Conservation (phyloP, 2,888 invertebrate species). For the Celastrina argiolus region DNA sequence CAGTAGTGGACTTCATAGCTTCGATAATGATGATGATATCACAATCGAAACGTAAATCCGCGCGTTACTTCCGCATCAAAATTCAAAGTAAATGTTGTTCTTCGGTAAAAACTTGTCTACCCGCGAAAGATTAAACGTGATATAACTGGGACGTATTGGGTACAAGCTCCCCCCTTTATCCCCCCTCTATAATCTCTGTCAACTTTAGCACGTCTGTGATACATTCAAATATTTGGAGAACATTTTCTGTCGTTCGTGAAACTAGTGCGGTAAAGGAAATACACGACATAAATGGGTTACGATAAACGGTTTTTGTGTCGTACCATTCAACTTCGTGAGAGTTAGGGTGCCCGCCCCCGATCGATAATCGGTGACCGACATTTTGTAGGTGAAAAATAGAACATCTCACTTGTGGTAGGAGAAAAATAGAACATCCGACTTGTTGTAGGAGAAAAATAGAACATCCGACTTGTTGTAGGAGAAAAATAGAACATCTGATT, state of each 20-base stretch:
- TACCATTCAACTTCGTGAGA: background rate
- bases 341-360: no score
- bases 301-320: background rate
- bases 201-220: slow-evolving; percentile 19
- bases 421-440: no score
- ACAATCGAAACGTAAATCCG: no score
- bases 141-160: background rate
- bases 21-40: no score
- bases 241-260: background rate
- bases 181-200: slow-evolving; percentile 9
- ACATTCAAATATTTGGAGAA: slow-evolving; percentile 1
- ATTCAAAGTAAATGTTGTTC: slow-evolving; percentile 1
- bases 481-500: no score
- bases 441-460: no score
- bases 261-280: background rate
- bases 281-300: background rate
- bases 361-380: no score
- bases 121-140: background rate
- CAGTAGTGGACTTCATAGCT: no score
- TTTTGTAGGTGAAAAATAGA: no score
- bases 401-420: no score
- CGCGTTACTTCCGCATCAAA: background rate
- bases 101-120: background rate
- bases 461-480: no score
- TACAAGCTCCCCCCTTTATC: background rate